phyloP scores from a whole-genome alignment of 1,140 invertebrate genomes.

The Caenorhabditis remanei region DNA sequence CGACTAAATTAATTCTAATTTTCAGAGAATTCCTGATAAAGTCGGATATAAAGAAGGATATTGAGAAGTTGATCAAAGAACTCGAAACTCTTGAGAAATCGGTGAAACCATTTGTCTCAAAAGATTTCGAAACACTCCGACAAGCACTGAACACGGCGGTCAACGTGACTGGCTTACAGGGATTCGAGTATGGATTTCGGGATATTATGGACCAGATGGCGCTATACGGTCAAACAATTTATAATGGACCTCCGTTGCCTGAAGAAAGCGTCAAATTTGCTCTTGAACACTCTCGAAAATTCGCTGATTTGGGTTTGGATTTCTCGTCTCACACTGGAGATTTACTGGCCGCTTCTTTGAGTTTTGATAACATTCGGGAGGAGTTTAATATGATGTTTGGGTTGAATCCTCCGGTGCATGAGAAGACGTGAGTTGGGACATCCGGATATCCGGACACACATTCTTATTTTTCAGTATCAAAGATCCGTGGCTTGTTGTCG shows the following conservation, averaged over 20 bases:
- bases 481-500: neutral
- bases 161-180: too few relatives aligned
- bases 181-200: neutral
- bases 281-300: neutral
- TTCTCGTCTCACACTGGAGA: neutral
- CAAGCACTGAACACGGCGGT: too few relatives aligned
- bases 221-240: neutral
- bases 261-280: neutral
- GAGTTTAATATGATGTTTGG: neutral
- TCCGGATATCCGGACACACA: neutral
- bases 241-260: too few relatives aligned
- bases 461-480: neutral
- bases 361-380: neutral
- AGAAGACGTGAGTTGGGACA: neutral
- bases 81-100: neutral
- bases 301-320: neutral
- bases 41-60: too few relatives aligned
- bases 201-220: neutral
- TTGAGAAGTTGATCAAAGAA: neutral
- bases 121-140: too few relatives aligned
- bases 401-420: neutral
- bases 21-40: too few relatives aligned
- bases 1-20: too few relatives aligned
- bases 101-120: too few relatives aligned
- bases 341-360: neutral